A percentile compares a stretch with the other conserved stretches of the same genome.
These are phyloP conservation scores for Sminthopsis crassicaudata DNA, from an alignment of 2,113 vertebrate genomes.

Conservation along the genomic window DNA sequence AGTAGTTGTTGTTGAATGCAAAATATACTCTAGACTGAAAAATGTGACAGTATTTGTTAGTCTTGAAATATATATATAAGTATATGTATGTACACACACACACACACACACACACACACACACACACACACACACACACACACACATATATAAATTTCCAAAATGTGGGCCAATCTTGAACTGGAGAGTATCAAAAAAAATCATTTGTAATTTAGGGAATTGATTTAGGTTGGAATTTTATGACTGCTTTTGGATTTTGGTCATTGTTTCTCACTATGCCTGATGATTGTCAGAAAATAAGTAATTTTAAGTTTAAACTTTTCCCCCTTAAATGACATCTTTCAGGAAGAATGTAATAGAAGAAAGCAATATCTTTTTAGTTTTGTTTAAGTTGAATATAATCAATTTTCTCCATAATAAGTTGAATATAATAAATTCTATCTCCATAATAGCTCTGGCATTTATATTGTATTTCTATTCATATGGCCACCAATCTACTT, in stretches of 20 bases:
- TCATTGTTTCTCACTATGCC: background rate
- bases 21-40: conserved; percentile 5
- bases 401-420: background rate
- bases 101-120: too few species aligned
- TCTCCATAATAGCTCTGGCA: background rate
- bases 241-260: conserved; percentile 8
- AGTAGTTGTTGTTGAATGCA: background rate
- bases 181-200: conserved; percentile 43
- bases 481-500: background rate
- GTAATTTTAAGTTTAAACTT: background rate
- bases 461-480: background rate
- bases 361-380: conserved; percentile 5
- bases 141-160: background rate
- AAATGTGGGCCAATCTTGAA: background rate
- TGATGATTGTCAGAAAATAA: conserved; percentile 9
- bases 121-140: too few species aligned
- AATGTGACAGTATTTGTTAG: background rate
- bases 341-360: conserved; percentile 21
- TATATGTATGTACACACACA: background rate
- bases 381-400: conserved; percentile 27
- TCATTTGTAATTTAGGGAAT: background rate
- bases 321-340: conserved; percentile 12
- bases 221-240: conserved; percentile 14
- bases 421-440: background rate
- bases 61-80: background rate